These are phyloP conservation scores for Bolinopsis microptera DNA, from an alignment of 37 sponge, comb jelly and placozoan genomes.

Conservation along the genomic window DNA sequence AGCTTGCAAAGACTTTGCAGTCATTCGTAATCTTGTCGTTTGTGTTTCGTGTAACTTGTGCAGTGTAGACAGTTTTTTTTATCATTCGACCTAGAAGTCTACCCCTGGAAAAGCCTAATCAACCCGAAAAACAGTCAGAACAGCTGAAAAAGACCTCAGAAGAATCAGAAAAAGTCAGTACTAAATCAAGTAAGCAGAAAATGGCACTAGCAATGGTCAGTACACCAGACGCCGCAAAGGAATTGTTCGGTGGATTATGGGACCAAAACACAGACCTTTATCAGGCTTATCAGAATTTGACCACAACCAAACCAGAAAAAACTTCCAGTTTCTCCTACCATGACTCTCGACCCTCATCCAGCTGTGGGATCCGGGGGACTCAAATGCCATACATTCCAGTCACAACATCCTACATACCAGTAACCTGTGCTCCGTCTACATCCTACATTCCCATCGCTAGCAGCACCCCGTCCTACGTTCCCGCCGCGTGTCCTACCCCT, in stretches of 20 bases:
- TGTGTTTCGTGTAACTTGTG: not conserved
- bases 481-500: slow-evolving; percentile 26
- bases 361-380: not conserved
- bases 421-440: not conserved
- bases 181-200: not conserved
- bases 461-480: not conserved
- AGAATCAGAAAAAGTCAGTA: not conserved
- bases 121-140: not conserved
- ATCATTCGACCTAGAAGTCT: slow-evolving; percentile 55
- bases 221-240: slow-evolving; percentile 32
- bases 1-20: not conserved
- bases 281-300: slow-evolving; percentile 22
- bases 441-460: not conserved
- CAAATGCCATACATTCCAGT: slow-evolving; percentile 8
- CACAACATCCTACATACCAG: slow-evolving; percentile 30
- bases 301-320: not conserved
- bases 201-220: slow-evolving; percentile 61
- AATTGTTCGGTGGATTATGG: slow-evolving; percentile 30
- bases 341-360: not conserved
- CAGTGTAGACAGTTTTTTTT: not conserved
- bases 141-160: not conserved
- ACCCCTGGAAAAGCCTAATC: not conserved
- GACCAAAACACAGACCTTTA: slow-evolving; percentile 33
- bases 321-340: not conserved
- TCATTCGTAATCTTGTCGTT: not conserved